These are phyloP conservation scores for Caerostris extrusa DNA, from an alignment of 1,140 invertebrate genomes.

Conservation along the genomic window DNA sequence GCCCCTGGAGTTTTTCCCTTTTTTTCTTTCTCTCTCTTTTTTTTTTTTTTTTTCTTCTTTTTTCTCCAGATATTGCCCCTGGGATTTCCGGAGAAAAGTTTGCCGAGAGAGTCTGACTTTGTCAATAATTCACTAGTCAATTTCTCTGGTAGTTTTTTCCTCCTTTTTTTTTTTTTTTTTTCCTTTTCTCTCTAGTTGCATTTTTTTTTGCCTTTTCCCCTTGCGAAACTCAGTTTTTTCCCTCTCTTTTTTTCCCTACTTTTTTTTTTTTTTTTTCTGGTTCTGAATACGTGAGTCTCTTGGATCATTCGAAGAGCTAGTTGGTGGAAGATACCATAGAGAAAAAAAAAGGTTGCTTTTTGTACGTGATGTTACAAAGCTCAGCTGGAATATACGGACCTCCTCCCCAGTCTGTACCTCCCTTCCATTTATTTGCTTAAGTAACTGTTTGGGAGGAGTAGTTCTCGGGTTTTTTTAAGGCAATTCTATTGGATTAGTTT, in stretches of 20 bases:
- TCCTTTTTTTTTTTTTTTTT: not conserved
- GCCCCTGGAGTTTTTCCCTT: constrained; percentile 73
- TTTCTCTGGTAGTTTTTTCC: constrained; percentile 53
- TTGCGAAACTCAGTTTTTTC: not conserved
- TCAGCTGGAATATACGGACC: not conserved
- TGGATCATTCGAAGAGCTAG: constrained; percentile 51
- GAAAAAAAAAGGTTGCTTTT: not conserved
- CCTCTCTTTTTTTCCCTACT: not conserved
- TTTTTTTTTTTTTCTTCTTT: not conserved
- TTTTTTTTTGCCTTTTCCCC: constrained; percentile 45
- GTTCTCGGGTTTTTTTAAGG: constrained; percentile 42
- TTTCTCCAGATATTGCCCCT: constrained; percentile 70
- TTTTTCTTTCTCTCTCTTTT: constrained; percentile 1
- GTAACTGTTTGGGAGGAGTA: constrained; percentile 65
- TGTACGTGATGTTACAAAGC: constrained; percentile 66
- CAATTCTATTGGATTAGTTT: constrained; percentile 54
- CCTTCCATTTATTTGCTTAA: constrained; percentile 69
- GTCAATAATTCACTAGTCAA: constrained; percentile 77
- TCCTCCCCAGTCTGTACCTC: not conserved
- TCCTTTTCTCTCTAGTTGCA: constrained; percentile 27
- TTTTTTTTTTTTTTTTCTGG: not conserved
- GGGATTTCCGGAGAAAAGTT: constrained; percentile 73
- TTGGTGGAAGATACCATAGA: not conserved
- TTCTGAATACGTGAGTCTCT: constrained; percentile 75
- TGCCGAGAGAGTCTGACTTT: constrained; percentile 73